Evolutionary conservation across 2,113 vertebrate genomes (phyloP), one percentile per base, ranked within the genome.

Genomic region (Phasianus colchicus): DNA sequence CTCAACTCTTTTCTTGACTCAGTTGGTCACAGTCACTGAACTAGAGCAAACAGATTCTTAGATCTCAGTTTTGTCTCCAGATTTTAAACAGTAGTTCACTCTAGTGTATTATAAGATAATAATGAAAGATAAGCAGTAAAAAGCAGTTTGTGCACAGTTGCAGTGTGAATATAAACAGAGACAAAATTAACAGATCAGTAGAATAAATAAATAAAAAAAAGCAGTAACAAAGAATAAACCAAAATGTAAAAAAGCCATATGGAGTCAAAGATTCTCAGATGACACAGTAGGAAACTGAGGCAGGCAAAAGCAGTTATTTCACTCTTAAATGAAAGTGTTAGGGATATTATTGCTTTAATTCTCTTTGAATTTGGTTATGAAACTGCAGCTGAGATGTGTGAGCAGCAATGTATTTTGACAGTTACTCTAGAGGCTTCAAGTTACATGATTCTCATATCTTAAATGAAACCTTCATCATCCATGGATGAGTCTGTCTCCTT

Each of bases 261-360:
- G 86, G 89, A 94, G 93, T 95, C 94, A 95, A 95, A 96, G 88
- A 48, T 95, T n/a, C 70, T 90, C 40, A 86, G 67, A 78, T 91
- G 90, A 86, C 86, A 84, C 9, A 43, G 88, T 88, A 95, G 90
- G 95, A 97, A 97, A 97, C 93, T 95, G 95, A 96, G 95, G 96
- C 94, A 95, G 83, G 90, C 76, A 95, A 95, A 91, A 95, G 69
- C 83, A 91, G 76, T 90, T 76, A 86, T 95, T 94, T 88, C 47
- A 15, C 9, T 72, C 55, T 65, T 92, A 86, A 95, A 88, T 91
- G 61, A 72, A 91, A 90, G 43, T 63, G 77, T 95, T 94, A 88
- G 47, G 65, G 52, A 45, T 92, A 70, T 88, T 94, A 90, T 34
- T 95, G 42, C 61, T 93, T 95, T 86, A 92, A 85, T 96, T 96